Base-by-base conservation (phyloP, 2,113 vertebrate species). In the Verasper variegatus region DNA sequence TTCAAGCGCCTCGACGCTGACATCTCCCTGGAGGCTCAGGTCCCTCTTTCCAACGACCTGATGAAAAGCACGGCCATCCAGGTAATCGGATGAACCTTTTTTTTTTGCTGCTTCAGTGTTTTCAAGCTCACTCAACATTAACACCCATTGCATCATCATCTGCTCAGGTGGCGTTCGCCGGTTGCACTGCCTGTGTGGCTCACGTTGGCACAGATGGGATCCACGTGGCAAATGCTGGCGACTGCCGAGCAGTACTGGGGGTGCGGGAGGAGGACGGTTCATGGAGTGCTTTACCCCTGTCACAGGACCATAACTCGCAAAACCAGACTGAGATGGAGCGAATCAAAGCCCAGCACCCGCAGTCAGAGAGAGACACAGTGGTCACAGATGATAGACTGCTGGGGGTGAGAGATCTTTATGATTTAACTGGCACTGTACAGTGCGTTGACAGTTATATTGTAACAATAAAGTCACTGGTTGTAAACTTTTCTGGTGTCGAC, bases 21-120 rank as follows among this genome's bases (percentile, higher is more conserved):
- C 80, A 96, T 99, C 87, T 97, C 97, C 0, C 75, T 99, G 79
- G 98, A 99, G 91, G 96, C 96, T 42, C 98, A 99, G 91, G 96
- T 96, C 13, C 95, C 96, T 1, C 86, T 96, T 64, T 94, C 96
- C 71, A 96, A 91, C 5, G 95, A 96, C 49, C 66, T 96, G 45
- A 91, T 96, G 84, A 95, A 89, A 75, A 97, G 95, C 78, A 93
- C 96, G 23, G 95, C 96, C 13, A 93, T 99, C 11, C 97, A 99
- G 83, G 96, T 97, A 80, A 62, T 9, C 55, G 35, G 1, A 10
- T 21, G 23, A 23, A 3, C 14, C 42, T 13, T 21, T 31, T 13
- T 21, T 31, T 13, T 54, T 51, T 21, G 4, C 0, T 27, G 1
- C 59, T 37, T 49, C 21, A 23, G 9, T 52, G 12, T 58, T 0